Base-by-base conservation (phyloP, 2,113 vertebrate genomes). In the Lichenostomus cassidix region DNA sequence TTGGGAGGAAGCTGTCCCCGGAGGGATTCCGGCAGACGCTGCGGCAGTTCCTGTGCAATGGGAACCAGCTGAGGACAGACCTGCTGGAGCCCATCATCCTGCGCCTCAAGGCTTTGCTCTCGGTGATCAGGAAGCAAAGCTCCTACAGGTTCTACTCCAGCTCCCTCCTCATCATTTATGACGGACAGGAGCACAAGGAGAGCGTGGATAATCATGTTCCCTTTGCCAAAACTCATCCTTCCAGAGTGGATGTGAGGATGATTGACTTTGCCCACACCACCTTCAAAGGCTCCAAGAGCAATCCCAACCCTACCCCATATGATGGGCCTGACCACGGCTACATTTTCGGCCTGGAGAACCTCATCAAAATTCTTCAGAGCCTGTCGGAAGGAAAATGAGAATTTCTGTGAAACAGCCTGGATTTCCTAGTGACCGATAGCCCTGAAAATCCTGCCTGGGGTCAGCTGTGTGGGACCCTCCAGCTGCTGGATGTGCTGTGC, bases 131-230 rank as follows among this genome's bases (percentile, higher is more conserved):
- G 94, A 97, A 94, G 83, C 98, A 98, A 73, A 97, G 95, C 53
- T 98, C 98, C 11, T 98, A 98, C 87, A 96, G 98, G 29, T 98
- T 98, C 97, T 98, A 98, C 91, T 98, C 98, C 91, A 98, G 98
- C 96, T 98, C 98, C 1, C 98, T 98, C 18, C 98, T 98, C 94
- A 97, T 98, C 93, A 98, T 98, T 68, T 98, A 98, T 0, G 98
- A 98, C 0, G 98, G 98, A 5, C 97, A 97, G 88, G 97, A 98
- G 85, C 73, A 5, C 6, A 94, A 76, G 13, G 97, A 97, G 67
- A 76, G 77, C 23, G 2, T 3, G 1, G 88, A 94, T 52, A 92
- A 52, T 3, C 93, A 76, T n/a, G 69, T 71, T 2, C 95, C 60
- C 56, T 79, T 75, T 17, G 91, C 74, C 16, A 86, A 29, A 3